These are phyloP conservation scores for Alosa sapidissima DNA, from an alignment of 2,797 vertebrate species.

Conservation along the genomic window DNA sequence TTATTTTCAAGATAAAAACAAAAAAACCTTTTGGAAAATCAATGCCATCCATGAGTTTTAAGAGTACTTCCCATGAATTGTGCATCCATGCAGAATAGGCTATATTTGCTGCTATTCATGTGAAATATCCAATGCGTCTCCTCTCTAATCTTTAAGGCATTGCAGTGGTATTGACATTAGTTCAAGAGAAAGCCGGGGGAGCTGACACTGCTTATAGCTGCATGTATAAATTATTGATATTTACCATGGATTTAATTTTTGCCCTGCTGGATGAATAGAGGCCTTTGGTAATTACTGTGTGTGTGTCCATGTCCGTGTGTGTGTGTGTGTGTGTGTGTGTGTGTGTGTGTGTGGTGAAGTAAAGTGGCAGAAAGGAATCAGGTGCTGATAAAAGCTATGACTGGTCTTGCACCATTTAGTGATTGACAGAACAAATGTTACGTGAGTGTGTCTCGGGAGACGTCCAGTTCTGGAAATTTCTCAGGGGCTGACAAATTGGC, in stretches of 20 bases:
- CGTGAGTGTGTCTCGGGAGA: constrained; percentile 72
- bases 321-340: no score
- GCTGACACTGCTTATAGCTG: constrained; percentile 46
- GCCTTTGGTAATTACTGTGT: constrained; percentile 72
- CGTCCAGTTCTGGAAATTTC: constrained; percentile 78
- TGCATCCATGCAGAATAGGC: constrained; percentile 23
- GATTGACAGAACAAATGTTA: constrained; percentile 82
- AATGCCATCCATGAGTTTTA: constrained; percentile 14
- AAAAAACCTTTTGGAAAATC: not conserved
- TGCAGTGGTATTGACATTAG: constrained; percentile 47
- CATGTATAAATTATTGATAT: constrained; percentile 57
- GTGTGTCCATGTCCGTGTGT: constrained; percentile 69
- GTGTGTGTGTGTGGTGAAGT: constrained; percentile 21
- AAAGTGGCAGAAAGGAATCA: not conserved
- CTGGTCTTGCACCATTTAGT: constrained; percentile 73
- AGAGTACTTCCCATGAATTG: constrained; percentile 14
- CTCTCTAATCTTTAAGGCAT: constrained; percentile 45
- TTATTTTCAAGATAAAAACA: not conserved
- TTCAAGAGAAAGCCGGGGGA: constrained; percentile 41
- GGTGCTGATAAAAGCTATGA: constrained; percentile 56
- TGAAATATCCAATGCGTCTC: constrained; percentile 43
- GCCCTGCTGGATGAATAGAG: constrained; percentile 50
- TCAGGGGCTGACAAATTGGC: constrained; percentile 79
- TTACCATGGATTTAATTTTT: constrained; percentile 55
- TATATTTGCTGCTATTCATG: constrained; percentile 22